phyloP scores from a whole-genome alignment of 2,888 invertebrate genomes.

The Chrysotoxum bicinctum region DNA sequence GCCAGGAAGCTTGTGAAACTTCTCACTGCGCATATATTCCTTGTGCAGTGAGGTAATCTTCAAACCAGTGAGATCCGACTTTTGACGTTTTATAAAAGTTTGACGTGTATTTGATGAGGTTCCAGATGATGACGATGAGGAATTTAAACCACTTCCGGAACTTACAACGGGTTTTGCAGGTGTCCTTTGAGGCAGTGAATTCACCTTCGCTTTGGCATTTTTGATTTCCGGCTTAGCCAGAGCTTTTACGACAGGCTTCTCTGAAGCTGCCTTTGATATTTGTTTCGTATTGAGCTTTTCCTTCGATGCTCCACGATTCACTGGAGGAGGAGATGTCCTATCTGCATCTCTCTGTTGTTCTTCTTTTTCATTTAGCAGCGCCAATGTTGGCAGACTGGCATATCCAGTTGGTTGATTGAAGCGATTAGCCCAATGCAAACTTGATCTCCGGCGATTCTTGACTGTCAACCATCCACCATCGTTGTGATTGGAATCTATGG shows the following conservation, averaged over 20 bases:
- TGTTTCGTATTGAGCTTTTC: conserved; percentile 46
- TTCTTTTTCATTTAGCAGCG: conserved; percentile 80
- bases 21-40: conserved; percentile 81
- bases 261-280: conserved; percentile 56
- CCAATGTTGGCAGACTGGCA: conserved; percentile 90
- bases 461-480: conserved; percentile 93
- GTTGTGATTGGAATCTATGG: conserved; percentile 68
- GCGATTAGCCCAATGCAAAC: conserved; percentile 88
- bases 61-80: conserved; percentile 85
- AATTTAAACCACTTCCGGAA: conserved; percentile 13
- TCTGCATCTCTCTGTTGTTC: conserved; percentile 69
- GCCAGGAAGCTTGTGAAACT: conserved; percentile 76
- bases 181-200: conserved; percentile 76
- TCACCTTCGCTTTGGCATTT: conserved; percentile 80
- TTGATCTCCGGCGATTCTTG: conserved; percentile 87
- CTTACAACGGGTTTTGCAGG: conserved; percentile 43
- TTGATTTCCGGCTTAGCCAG: conserved; percentile 78
- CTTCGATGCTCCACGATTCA: conserved; percentile 33
- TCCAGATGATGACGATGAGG: conserved; percentile 39
- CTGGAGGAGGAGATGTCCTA: neutral
- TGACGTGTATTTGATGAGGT: conserved; percentile 73
- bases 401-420: conserved; percentile 93
- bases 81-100: conserved; percentile 82
- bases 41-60: conserved; percentile 82
- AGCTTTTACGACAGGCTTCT: conserved; percentile 67